Evolutionary conservation across 2,797 vertebrate genomes (phyloP).

Genomic region (Sphenopsis melanotis): DNA sequence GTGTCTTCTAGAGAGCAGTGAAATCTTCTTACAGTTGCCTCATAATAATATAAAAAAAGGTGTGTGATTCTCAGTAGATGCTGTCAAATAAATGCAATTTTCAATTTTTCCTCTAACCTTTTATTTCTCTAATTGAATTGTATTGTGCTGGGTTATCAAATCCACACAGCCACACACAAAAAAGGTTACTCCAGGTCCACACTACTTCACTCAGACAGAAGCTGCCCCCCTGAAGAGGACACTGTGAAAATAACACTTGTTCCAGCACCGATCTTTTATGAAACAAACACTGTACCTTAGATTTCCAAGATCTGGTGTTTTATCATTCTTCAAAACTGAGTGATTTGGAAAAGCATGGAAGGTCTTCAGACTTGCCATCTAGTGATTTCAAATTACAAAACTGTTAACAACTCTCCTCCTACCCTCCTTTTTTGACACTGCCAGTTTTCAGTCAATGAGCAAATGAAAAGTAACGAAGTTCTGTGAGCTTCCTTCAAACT

Average conservation of each 20-base stretch:
- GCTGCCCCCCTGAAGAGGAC: not conserved
- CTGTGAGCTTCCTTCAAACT: not conserved
- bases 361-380: not conserved
- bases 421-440: not conserved
- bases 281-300: not conserved
- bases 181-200: not conserved
- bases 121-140: conserved; percentile 48
- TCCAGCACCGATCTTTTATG: not conserved
- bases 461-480: not conserved
- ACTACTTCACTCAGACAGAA: not conserved
- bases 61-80: not conserved
- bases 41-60: conserved; percentile 10
- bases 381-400: not conserved
- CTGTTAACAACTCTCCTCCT: not conserved
- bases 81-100: conserved; percentile 18
- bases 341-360: not conserved
- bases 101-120: not conserved
- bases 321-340: not conserved
- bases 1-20: conserved; percentile 37
- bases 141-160: not conserved
- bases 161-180: not conserved
- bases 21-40: conserved; percentile 26
- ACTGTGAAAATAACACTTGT: not conserved
- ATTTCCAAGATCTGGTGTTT: not conserved
- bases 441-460: not conserved